phyloP scores from a whole-genome alignment of 1,140 invertebrate genomes.

The Streblospio benedicti region DNA sequence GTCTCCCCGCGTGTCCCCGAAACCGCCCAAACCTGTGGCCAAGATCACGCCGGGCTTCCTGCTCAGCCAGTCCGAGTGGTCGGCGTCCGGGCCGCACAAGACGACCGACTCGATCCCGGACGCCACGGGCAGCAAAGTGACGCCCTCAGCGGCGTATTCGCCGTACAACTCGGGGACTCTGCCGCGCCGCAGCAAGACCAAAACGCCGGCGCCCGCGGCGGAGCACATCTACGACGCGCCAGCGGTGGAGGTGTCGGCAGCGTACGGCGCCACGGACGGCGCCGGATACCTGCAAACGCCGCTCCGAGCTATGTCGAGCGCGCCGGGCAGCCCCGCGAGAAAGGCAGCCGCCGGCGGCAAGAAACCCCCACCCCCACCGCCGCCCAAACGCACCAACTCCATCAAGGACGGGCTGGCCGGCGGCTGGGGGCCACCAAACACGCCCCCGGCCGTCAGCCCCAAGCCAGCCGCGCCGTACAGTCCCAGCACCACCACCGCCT shows the following conservation, averaged over 20 bases:
- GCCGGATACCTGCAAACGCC: constrained; percentile 19
- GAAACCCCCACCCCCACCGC: constrained; percentile 15
- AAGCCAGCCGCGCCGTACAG: not conserved
- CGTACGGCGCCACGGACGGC: too few species aligned
- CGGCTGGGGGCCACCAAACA: constrained; percentile 61
- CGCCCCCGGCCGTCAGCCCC: constrained; percentile 12
- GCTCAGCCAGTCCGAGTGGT: constrained; percentile 19
- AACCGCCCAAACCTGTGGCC: constrained; percentile 68
- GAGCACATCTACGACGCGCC: constrained; percentile 40
- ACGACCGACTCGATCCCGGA: too few species aligned
- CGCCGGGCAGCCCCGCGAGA: constrained; percentile 18
- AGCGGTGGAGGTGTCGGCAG: too few species aligned
- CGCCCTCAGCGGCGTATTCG: too few species aligned
- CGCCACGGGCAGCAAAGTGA: too few species aligned
- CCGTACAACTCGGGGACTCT: too few species aligned
- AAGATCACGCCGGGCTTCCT: constrained; percentile 67
- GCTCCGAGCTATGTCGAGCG: too few species aligned
- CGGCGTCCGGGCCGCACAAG: constrained; percentile 2
- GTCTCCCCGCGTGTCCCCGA: constrained; percentile 65
- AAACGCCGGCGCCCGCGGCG: not conserved
- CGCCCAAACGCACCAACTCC: constrained; percentile 53
- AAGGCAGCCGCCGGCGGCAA: constrained; percentile 15
- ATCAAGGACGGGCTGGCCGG: constrained; percentile 38
- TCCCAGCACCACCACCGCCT: not conserved
- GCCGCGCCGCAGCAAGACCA: too few species aligned